Evolutionary conservation across 2,888 invertebrate genomes (phyloP).

Genomic region (Epinotia bilunana): DNA sequence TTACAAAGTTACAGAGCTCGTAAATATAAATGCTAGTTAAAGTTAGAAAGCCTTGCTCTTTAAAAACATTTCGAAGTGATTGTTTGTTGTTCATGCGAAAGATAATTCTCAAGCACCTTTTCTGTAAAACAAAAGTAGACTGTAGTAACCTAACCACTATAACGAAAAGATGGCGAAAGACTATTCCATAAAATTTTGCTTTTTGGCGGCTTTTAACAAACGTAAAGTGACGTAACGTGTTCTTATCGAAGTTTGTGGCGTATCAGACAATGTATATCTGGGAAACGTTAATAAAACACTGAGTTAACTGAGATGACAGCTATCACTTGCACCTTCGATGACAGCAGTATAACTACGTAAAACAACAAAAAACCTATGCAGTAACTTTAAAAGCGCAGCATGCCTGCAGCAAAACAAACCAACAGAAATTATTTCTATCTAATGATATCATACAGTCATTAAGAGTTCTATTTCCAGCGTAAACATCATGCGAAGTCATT

Average conservation of each 20-base stretch:
- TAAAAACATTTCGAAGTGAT: too few species aligned
- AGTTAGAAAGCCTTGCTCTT: too few species aligned
- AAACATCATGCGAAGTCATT: slow-evolving; percentile 26
- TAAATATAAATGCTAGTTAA: too few species aligned
- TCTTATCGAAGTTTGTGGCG: background rate
- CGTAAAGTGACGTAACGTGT: too few species aligned
- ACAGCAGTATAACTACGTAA: background rate
- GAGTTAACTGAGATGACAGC: too few species aligned
- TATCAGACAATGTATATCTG: background rate
- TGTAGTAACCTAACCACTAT: too few species aligned
- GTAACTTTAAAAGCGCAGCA: background rate
- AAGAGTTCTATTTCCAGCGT: slow-evolving; percentile 33
- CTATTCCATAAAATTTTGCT: background rate
- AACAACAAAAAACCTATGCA: background rate
- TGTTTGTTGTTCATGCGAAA: too few species aligned
- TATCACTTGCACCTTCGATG: background rate
- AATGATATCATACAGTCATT: slow-evolving; percentile 41
- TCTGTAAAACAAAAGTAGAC: too few species aligned
- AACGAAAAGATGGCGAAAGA: background rate
- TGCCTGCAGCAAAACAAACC: background rate
- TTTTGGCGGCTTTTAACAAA: too few species aligned
- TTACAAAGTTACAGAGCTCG: too few species aligned
- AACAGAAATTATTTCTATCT: slow-evolving; percentile 11
- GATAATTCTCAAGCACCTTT: too few species aligned
- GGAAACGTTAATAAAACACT: background rate